Base-by-base conservation (phyloP, 2,113 vertebrate genomes). In the Spilogale gracilis region DNA sequence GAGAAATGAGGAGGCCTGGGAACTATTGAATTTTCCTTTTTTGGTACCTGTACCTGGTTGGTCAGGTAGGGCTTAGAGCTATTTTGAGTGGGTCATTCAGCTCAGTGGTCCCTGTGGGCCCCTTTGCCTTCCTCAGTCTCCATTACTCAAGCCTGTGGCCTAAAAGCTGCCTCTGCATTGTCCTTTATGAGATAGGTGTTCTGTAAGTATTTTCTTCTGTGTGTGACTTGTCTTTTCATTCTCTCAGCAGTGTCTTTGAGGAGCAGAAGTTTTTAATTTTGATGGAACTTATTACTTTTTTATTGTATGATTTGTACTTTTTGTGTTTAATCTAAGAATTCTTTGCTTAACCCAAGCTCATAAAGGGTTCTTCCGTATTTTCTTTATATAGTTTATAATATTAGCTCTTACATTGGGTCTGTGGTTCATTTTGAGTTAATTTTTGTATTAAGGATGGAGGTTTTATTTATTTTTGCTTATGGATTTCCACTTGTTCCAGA, bases 281-380 rank as follows among this genome's bases (percentile, higher is more conserved):
- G 76, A 58, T 92, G 43, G 27, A 69, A 8, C 67, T 95, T 83
- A 25, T 9, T 1, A 79, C 27, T 60, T 85, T 67, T 76, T 74
- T 32, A 43, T 65, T 93, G 60, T 87, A 52, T 61, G 14, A 11
- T 48, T 60, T 27, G 17, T 74, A 9, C 13, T 56, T 76, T 91
- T 45, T 69, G 16, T 82, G 56, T 67, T 95, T 90, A 74, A 63
- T 79, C 45, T 48, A 93, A 95, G 67, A 82, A 87, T 90, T 93
- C 27, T 95, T 86, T 86, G 43, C 45, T 43, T 50, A 82, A 61
- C 18, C n/a, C 30, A 91, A 82, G 38, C 13, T 82, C 82, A 17
- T 69, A 71, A 63, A 89, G 16, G 67, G 89, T 96, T 83, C 17
- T n/a, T 14, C 9, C 43, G 3, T 91, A 4, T 85, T 92, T 89